phyloP scores from a whole-genome alignment of 2,888 invertebrate genomes.

The Hirtodrosophila trivittata region DNA sequence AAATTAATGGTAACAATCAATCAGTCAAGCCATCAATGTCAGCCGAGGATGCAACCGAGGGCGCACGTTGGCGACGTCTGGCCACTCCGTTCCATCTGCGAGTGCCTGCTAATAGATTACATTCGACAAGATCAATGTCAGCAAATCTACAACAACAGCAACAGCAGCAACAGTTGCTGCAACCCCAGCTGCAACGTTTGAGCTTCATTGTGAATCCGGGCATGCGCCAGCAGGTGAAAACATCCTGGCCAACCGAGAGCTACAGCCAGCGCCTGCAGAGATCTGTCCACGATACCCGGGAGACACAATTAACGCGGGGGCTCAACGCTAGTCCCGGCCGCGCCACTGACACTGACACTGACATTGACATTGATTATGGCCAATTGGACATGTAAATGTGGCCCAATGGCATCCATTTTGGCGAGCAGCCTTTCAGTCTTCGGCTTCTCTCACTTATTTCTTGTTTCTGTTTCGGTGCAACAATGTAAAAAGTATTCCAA shows the following conservation, averaged over 20 bases:
- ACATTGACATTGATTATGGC: constrained; percentile 62
- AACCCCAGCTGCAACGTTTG: constrained; percentile 33
- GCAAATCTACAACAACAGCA: constrained; percentile 55
- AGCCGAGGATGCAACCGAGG: constrained; percentile 42
- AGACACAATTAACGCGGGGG: constrained; percentile 75
- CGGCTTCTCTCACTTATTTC: constrained; percentile 16
- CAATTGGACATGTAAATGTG: constrained; percentile 68
- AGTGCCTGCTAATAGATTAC: constrained; percentile 77
- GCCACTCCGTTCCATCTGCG: constrained; percentile 19
- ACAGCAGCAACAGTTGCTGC: constrained; percentile 57
- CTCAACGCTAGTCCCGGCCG: constrained; percentile 39
- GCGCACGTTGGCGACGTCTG: constrained; percentile 28
- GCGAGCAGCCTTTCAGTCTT: constrained; percentile 29
- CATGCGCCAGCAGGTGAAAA: constrained; percentile 72
- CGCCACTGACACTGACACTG: constrained; percentile 30
- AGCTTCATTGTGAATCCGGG: constrained; percentile 57
- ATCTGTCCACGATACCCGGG: constrained; percentile 50
- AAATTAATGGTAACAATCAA: constrained; percentile 82
- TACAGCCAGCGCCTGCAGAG: constrained; percentile 37
- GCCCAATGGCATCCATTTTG: constrained; percentile 8
- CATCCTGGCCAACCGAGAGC: constrained; percentile 39
- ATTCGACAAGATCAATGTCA: constrained; percentile 80
- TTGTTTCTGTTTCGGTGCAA: neutral
- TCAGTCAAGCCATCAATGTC: constrained; percentile 81
- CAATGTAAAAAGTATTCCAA: constrained; percentile 12